Base-by-base conservation (phyloP, 1,140 invertebrate species). In the Globodera rostochiensis region DNA sequence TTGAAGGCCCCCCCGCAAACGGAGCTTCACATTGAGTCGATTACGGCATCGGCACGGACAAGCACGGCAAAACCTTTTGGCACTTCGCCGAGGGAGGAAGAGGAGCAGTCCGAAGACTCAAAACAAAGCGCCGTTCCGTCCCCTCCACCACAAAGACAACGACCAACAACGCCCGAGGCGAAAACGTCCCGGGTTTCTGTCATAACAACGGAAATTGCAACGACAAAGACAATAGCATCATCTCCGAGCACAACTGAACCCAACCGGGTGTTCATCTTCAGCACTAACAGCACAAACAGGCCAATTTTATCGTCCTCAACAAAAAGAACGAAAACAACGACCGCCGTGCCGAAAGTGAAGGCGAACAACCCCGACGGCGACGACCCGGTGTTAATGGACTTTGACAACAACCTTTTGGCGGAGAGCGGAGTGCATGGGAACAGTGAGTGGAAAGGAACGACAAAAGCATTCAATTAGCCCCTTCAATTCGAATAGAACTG, bases 401-500 rank as follows among this genome's bases (percentile, higher is more conserved):
- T 71, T 57, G 82, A 82, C 60, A 78, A 64, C 57, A 70, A 84
- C 25, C 76, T 84, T 46, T 75, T 79, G 50, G 66, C 74, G 60
- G 84, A 88, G 75, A 81, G 66, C 49, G 76, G 19, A 45, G 25
- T 80, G 67, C 46, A 57, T 25, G 73, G 46, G 50, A 70, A 45
- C 74, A 71, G 69, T 71, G 69, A 45, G 69, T 71, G 11, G 7
- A 36, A 45, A 19, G 36, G 4, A 21, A 53, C 3, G 64, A 8
- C 8, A 15, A 46, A 81, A 53, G 82, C 15, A 46, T 69, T 45
- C 21, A 46, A 15, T 46, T 78, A n/a, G 25, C 45, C 36, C 36
- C 36, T 3, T 36, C 3, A 36, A 36, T 36, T 36, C 36, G 36
- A 85, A 74, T 77, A 89, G 88, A 81, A 64, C 80, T 89, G 13